Evolutionary conservation across 2,113 vertebrate genomes (phyloP).

Genomic region (Solea solea): DNA sequence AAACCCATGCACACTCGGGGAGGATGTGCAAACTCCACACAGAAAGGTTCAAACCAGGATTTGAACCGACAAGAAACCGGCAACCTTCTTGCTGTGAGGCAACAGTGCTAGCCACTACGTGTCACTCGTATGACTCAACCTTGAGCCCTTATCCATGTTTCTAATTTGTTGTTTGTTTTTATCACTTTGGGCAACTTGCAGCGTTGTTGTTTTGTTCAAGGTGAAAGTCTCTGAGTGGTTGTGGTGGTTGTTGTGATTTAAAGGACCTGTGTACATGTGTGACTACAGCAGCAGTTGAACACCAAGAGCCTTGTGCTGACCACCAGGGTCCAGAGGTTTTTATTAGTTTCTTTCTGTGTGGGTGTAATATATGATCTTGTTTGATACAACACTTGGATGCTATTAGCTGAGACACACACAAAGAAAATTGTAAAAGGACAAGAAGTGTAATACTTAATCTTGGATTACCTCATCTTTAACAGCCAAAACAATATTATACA

Average conservation of each 20-base stretch:
- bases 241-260: constrained; percentile 62
- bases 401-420: constrained; percentile 8
- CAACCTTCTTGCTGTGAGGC: no score
- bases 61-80: no score
- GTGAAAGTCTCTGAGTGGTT: constrained; percentile 50
- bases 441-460: constrained; percentile 4
- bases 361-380: constrained; percentile 36
- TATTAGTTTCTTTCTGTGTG: constrained; percentile 31
- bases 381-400: not conserved
- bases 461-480: not conserved
- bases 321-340: constrained; percentile 48
- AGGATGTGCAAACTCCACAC: no score
- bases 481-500: no score
- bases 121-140: constrained; percentile 6
- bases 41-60: no score
- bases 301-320: constrained; percentile 58
- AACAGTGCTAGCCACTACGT: no score
- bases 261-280: constrained; percentile 33
- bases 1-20: no score
- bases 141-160: constrained; percentile 19
- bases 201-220: constrained; percentile 67
- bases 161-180: constrained; percentile 50
- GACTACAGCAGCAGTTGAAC: constrained; percentile 28
- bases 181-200: constrained; percentile 46
- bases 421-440: constrained; percentile 4